These are phyloP conservation scores for Propithecus deckenii DNA, from an alignment of 2,797 vertebrate species.

Conservation along the genomic window DNA sequence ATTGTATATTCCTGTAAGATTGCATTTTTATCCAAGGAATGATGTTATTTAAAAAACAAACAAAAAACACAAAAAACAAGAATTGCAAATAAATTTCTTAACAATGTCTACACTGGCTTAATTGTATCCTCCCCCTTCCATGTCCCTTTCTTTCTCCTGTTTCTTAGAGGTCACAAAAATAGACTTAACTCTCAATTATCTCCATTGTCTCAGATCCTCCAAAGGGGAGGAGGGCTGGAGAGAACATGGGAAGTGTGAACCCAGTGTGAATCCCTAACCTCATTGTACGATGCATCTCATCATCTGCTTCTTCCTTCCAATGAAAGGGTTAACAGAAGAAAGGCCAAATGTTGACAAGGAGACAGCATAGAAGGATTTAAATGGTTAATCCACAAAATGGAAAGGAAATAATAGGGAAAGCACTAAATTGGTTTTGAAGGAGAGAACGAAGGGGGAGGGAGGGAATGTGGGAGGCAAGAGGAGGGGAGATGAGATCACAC, in stretches of 20 bases:
- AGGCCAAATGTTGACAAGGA: neutral
- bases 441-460: neutral
- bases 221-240: neutral
- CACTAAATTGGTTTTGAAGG: neutral
- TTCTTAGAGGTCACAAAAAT: slow-evolving; percentile 32
- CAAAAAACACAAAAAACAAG: slow-evolving; percentile 74
- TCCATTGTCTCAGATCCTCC: neutral
- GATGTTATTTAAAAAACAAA: slow-evolving; percentile 97
- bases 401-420: neutral
- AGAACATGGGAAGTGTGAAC: neutral
- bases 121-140: slow-evolving; percentile 66
- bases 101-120: slow-evolving; percentile 82
- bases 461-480: neutral
- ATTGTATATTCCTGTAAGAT: slow-evolving; percentile 99
- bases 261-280: neutral
- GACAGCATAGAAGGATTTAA: neutral
- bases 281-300: neutral
- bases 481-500: no score
- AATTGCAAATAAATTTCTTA: slow-evolving; percentile 99
- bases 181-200: neutral
- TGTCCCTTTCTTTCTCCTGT: neutral
- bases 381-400: neutral
- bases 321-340: neutral
- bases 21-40: slow-evolving; percentile 99
- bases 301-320: neutral